These are phyloP conservation scores for Cossypha niveicapilla DNA, from an alignment of 2,797 vertebrate species.

Conservation along the genomic window DNA sequence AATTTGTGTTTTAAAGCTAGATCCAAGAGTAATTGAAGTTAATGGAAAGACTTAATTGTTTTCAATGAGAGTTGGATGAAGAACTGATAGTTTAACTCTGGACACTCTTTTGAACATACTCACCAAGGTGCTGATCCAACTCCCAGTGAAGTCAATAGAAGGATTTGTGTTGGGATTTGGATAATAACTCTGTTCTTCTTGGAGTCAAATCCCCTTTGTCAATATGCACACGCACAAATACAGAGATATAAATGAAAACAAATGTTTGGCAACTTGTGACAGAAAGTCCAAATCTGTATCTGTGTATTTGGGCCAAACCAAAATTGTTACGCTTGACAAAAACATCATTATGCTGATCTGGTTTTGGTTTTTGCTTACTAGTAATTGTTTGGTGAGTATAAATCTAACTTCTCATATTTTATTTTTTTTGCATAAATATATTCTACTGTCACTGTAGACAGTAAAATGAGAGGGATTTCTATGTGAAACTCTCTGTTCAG, in stretches of 20 bases:
- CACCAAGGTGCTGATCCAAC: constrained; percentile 36
- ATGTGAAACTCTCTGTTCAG: not conserved
- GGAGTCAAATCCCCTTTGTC: constrained; percentile 44
- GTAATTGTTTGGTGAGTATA: constrained; percentile 51
- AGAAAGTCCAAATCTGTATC: constrained; percentile 53
- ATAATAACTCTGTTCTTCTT: constrained; percentile 35
- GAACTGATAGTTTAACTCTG: constrained; percentile 8
- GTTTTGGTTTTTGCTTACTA: constrained; percentile 58
- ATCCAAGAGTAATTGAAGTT: constrained; percentile 7
- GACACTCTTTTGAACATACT: not conserved
- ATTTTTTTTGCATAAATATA: constrained; percentile 21
- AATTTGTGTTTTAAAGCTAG: not conserved
- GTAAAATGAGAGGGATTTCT: constrained; percentile 40
- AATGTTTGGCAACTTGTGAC: constrained; percentile 56
- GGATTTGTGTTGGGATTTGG: constrained; percentile 41
- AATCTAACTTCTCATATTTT: constrained; percentile 34
- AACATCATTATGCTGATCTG: constrained; percentile 43
- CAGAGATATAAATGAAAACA: constrained; percentile 61
- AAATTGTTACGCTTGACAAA: constrained; percentile 47
- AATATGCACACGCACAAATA: constrained; percentile 26
- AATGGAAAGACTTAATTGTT: constrained; percentile 41
- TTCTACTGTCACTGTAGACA: not conserved
- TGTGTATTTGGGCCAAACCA: constrained; percentile 42
- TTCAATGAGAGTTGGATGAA: not conserved
- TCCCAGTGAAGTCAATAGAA: constrained; percentile 35